Conservation (phyloP, 2,888 invertebrate species). For the Halictus ligatus region DNA sequence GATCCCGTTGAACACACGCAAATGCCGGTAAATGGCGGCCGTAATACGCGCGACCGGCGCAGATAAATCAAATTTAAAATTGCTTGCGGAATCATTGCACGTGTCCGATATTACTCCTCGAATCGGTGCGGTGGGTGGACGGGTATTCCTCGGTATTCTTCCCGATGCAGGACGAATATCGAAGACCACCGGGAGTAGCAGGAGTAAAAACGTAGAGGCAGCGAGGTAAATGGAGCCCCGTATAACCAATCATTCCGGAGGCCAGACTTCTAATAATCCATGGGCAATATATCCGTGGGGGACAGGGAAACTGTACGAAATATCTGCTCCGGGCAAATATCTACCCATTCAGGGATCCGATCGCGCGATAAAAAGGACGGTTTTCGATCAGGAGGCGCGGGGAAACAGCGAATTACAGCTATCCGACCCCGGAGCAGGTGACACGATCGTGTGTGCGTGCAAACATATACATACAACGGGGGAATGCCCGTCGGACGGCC, state of each 20-base stretch:
- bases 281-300: slow-evolving; percentile 49
- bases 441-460: slow-evolving; percentile 62
- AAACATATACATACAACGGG: slow-evolving; percentile 69
- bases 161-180: slow-evolving; percentile 39
- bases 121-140: neutral
- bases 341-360: slow-evolving; percentile 60
- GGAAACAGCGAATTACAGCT: slow-evolving; percentile 76
- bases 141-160: slow-evolving; percentile 30
- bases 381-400: slow-evolving; percentile 53
- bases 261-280: slow-evolving; percentile 67
- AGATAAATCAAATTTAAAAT: slow-evolving; percentile 45
- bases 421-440: slow-evolving; percentile 63
- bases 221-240: slow-evolving; percentile 58
- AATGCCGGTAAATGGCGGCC: neutral
- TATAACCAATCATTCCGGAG: slow-evolving; percentile 63
- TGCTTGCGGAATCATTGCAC: slow-evolving; percentile 30
- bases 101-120: slow-evolving; percentile 29
- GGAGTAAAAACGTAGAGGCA: slow-evolving; percentile 24
- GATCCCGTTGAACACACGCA: slow-evolving; percentile 9
- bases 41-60: neutral
- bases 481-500: slow-evolving; percentile 67
- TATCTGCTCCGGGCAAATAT: slow-evolving; percentile 63
- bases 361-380: slow-evolving; percentile 68
- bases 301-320: slow-evolving; percentile 56
- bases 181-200: slow-evolving; percentile 5